Evolutionary conservation across 2,113 vertebrate species (phyloP), one percentile per base, ranked within the genome.

Genomic region (Halcyon malimbica): DNA sequence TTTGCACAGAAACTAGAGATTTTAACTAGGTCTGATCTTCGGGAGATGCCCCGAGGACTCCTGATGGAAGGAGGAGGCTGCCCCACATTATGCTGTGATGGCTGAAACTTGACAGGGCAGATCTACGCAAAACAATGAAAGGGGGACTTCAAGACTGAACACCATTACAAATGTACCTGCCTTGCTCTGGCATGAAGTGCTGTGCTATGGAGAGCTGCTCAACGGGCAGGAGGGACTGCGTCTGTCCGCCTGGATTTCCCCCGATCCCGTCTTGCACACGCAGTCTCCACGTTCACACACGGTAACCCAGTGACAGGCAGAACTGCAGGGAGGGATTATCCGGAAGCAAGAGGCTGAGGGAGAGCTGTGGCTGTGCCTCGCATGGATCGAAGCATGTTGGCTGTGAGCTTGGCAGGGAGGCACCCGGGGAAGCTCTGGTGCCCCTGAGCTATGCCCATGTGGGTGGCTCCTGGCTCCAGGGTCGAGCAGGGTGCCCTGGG

Each of bases 1-100:
- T 93, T 82, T 67, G 94, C 74, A 42, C 59, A 77, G 83, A 74
- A 82, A 88, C 29, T 39, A 12, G 75, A 90, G 94, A 95, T 79
- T 96, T 86, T 95, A 97, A 94, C 86, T 88, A 85, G 71, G 71
- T 88, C 91, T 95, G 91, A 95, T 86, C 57, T 90, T 65, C 37
- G 3, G 86, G 87, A 95, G 90, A 59, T 91, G 93, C 93, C 90
- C 93, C 11, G 51, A 90, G 94, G 95, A 62, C 93, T 82, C 60
- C 88, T 46, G 85, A 46, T 0, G n/a, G 48, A 62, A 77, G 91
- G 87, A 68, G 63, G 64, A 89, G 91, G 87, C 84, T 92, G 82
- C 77, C 42, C 19, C 6, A 29, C 33, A 0, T 73, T 53, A 26
- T 0, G 1, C 86, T 51, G 75, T 87, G 92, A 91, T 75, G 78